Base-by-base conservation (phyloP, 2,113 vertebrate species). In the Pseudopipra pipra region DNA sequence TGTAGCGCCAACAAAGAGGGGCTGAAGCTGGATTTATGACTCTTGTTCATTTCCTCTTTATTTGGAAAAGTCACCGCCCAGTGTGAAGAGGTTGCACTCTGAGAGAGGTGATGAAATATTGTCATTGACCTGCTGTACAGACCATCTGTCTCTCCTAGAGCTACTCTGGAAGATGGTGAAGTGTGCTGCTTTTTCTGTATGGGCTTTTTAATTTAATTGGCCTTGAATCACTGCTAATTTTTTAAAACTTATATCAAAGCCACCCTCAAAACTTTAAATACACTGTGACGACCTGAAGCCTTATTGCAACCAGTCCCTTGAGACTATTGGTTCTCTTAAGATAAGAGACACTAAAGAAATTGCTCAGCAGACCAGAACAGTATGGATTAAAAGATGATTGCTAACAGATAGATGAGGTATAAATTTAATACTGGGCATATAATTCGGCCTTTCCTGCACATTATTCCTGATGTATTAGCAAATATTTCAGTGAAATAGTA, bases 71-170 rank as follows among this genome's bases (percentile, higher is more conserved):
- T 84, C 78, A 88, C 58, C 0, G 54, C 88, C 88, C 85, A 90
- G 79, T 88, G 85, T 88, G 93, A 95, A 90, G 83, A 73, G 92
- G 72, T 75, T 87, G 47, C 65, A 11, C 49, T 90, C 47, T 30
- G 65, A 82, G 86, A 89, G 62, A 81, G 80, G 90, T 89, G 90
- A 93, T 90, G 88, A 95, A 96, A 92, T 90, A 93, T 33, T 92
- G 90, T 80, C 88, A 92, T 28, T 88, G 90, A 73, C 92, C 92
- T 94, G 79, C 93, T 95, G 83, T 58, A 96, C 28, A 1, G 80
- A 86, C 95, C 95, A 90, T 92, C 93, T 96, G 88, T 93, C 93
- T 96, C 79, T 93, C 5, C 3, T 54, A 90, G 92, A 73, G 76
- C 85, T 86, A 21, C 66, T 81, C 61, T 82, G 70, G 72, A 90